Base-by-base conservation (phyloP, 2,888 invertebrate species). In the Chydorus sphaericus region DNA sequence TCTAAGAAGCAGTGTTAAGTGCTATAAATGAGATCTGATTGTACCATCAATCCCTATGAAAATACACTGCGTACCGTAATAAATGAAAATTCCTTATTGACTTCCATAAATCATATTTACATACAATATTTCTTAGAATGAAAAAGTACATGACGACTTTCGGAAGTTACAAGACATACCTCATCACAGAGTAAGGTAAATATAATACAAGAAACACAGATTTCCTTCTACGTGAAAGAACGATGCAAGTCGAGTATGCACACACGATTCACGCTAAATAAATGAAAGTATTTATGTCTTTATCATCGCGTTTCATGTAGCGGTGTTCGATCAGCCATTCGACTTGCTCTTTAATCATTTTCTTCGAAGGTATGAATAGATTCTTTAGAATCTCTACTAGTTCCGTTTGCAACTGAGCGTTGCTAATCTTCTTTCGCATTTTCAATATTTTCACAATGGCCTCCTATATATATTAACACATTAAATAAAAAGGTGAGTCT, bases 311-410 rank as follows among this genome's bases (percentile, higher is more conserved):
- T 59, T 82, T 78, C 85, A 97, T 94, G 71, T 96, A 97, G 71
- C 93, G 93, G 71, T 98, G 91, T 73, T 99, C 97, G 62, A 98
- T 97, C 48, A 99, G 81, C 97, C 97, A 98, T 71, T 98, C 98
- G 54, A 98, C 79, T 73, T 98, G 97, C 73, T 98, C 97, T 72
- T 99, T 98, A 65, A 99, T 97, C 86, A 98, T 90, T 73, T 97
- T 96, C 72, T 94, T 94, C 60, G 93, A 92, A 28, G 98, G 98
- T 67, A 97, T 75, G 77, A 98, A 99, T 94, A 98, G 96, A 69
- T 96, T 94, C 74, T 96, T 96, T 64, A 99, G 74, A 68, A 98
- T 94, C 73, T 98, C 97, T 18, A 98, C 86, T 58, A 98, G 77
- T 75, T 99, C 97, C 57, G 92, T 89, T 76, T 97, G 97, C 60